A percentile compares a stretch with the other conserved stretches of the same genome.
phyloP scores from a whole-genome alignment of 2,797 vertebrate genomes.

The Chiroxiphia lanceolata region DNA sequence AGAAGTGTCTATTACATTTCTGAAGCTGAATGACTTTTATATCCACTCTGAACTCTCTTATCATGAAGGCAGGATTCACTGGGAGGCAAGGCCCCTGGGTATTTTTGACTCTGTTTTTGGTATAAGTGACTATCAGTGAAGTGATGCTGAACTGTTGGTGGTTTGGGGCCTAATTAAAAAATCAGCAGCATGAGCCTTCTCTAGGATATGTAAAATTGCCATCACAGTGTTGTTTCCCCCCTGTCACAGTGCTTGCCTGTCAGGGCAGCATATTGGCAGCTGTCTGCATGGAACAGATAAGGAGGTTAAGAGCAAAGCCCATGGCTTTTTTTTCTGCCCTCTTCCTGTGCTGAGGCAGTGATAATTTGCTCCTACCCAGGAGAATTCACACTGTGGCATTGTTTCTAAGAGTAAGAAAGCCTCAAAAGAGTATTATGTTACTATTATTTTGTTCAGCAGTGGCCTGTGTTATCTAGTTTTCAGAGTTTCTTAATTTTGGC shows the following conservation, averaged over 20 bases:
- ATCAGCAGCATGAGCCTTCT: background rate
- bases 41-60: background rate
- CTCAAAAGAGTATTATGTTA: background rate
- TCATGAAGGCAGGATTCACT: background rate
- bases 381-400: background rate
- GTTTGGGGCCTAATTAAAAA: background rate
- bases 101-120: background rate
- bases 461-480: background rate
- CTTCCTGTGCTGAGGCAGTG: background rate
- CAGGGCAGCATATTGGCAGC: background rate
- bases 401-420: background rate
- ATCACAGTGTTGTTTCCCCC: background rate
- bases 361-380: background rate
- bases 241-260: background rate
- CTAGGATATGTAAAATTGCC: rapidly evolving
- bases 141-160: background rate
- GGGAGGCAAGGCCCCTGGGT: background rate
- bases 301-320: background rate
- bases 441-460: background rate
- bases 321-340: background rate
- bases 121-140: background rate
- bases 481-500: background rate
- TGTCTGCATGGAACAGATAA: background rate
- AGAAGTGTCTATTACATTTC: background rate
- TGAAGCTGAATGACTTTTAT: background rate